These are phyloP conservation scores for Endotricha flammealis DNA, from an alignment of 2,888 invertebrate genomes.

Conservation along the genomic window DNA sequence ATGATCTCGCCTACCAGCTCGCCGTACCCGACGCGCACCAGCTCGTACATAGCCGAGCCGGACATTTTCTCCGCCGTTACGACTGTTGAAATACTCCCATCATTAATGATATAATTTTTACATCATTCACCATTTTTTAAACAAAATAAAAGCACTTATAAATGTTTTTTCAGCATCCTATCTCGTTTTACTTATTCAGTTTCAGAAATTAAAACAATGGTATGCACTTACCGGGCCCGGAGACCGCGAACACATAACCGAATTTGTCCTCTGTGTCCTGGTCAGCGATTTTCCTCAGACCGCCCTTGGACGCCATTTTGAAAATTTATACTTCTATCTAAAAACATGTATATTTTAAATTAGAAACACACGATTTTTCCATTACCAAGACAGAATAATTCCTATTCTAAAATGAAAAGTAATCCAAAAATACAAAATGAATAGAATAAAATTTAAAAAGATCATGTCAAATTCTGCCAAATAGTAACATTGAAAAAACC, in stretches of 20 bases:
- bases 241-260: conserved; percentile 98
- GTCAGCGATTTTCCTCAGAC: conserved; percentile 85
- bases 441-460: no score
- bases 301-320: conserved; percentile 79
- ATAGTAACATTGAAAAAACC: no score
- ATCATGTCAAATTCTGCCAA: no score
- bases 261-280: conserved; percentile 92
- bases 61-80: conserved; percentile 99
- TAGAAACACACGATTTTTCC: no score
- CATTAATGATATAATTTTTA: background rate
- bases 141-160: no score
- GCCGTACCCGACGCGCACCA: conserved; percentile 98
- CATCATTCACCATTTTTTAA: no score
- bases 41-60: conserved; percentile 99
- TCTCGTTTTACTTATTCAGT: no score
- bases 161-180: no score
- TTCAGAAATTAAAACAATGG: background rate
- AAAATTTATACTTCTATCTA: conserved; percentile 1
- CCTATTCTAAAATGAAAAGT: no score
- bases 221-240: conserved; percentile 91
- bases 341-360: no score
- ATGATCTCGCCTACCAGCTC: conserved; percentile 99
- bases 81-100: conserved; percentile 79
- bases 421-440: no score
- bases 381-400: no score